Conservation (phyloP, 92 coral and sea anemone genomes). For the Parazoanthus swiftii region DNA sequence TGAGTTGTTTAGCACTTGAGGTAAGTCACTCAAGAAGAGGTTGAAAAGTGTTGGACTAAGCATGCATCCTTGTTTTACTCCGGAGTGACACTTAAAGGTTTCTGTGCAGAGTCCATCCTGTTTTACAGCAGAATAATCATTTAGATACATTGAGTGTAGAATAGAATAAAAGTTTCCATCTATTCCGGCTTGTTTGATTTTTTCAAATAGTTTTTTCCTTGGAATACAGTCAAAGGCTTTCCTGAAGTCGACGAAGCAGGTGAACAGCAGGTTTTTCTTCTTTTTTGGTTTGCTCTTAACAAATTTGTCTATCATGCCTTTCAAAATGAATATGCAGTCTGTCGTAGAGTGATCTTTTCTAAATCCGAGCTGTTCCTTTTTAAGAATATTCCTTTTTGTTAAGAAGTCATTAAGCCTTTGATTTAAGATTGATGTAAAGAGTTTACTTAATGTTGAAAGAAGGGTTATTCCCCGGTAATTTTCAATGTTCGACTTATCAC, state of each 20-base stretch:
- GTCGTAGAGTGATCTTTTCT: conserved; percentile 43
- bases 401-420: conserved; percentile 46
- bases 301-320: conserved; percentile 49
- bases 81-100: conserved; percentile 35
- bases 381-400: conserved; percentile 25
- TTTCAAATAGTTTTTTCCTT: conserved; percentile 49
- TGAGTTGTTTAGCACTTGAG: conserved; percentile 4
- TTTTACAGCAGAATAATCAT: conserved; percentile 34
- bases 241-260: conserved; percentile 58
- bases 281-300: conserved; percentile 49
- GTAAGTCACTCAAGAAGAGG: conserved; percentile 3
- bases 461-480: conserved; percentile 50
- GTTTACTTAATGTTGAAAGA: conserved; percentile 41
- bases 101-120: conserved; percentile 15
- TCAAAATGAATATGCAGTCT: conserved; percentile 27
- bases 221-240: conserved; percentile 58
- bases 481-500: conserved; percentile 38
- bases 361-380: conserved; percentile 45
- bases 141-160: conserved; percentile 41
- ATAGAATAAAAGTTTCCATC: conserved; percentile 44
- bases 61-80: conserved; percentile 54
- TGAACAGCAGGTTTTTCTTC: conserved; percentile 46
- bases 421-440: conserved; percentile 45
- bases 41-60: conserved; percentile 43
- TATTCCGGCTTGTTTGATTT: conserved; percentile 46